Evolutionary conservation across 1,140 invertebrate genomes (phyloP).

Genomic region (Brachystomella parvula): DNA sequence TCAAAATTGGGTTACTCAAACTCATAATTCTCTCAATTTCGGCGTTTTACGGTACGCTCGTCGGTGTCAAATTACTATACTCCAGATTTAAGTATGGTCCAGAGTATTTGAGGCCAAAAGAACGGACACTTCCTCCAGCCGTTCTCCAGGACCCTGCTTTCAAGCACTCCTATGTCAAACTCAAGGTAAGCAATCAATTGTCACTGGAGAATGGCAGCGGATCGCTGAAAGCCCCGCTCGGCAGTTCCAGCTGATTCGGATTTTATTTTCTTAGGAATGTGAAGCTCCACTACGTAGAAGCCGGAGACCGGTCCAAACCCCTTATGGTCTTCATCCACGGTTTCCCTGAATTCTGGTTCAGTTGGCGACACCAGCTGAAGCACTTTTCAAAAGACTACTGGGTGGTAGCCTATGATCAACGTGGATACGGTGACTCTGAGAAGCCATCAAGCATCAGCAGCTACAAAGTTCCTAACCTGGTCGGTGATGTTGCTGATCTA

Average conservation of each 20-base stretch:
- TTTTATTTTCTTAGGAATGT: conserved; percentile 46
- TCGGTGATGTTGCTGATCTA: conserved; percentile 54
- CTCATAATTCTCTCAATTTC: conserved; percentile 9
- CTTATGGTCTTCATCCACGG: conserved; percentile 59
- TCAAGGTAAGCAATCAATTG: conserved; percentile 37
- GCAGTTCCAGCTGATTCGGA: neutral
- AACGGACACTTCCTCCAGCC: conserved; percentile 37
- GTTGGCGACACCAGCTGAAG: conserved; percentile 55
- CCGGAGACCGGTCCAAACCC: conserved; percentile 52
- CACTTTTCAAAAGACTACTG: conserved; percentile 56
- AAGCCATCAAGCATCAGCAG: conserved; percentile 50
- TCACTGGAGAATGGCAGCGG: neutral
- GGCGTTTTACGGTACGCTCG: conserved; percentile 19
- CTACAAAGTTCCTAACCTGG: conserved; percentile 51
- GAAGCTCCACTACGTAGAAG: conserved; percentile 58
- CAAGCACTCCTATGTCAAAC: conserved; percentile 39
- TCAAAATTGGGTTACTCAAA: conserved; percentile 13
- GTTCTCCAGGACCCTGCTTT: conserved; percentile 39
- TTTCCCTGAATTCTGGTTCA: conserved; percentile 64
- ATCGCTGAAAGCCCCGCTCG: neutral
- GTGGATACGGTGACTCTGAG: conserved; percentile 61
- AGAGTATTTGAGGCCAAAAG: conserved; percentile 27
- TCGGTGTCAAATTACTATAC: conserved; percentile 1
- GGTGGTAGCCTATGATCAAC: conserved; percentile 58
- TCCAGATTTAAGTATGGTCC: conserved; percentile 20